Evolutionary conservation across 2,888 invertebrate species (phyloP).

Genomic region (Plagodis dolabraria): DNA sequence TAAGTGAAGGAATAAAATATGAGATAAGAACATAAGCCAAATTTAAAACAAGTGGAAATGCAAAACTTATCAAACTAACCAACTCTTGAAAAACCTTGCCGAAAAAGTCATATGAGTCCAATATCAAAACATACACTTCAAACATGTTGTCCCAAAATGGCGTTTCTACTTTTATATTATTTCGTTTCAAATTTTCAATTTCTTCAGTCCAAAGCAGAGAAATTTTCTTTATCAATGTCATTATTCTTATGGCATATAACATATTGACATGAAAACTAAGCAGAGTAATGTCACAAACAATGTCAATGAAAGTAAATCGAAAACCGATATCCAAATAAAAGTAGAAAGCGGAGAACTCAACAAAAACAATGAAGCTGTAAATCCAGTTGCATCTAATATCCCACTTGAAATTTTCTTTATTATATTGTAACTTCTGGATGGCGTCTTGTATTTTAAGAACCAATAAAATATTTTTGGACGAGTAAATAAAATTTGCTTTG

Average conservation of each 20-base stretch:
- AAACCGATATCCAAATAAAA: not conserved
- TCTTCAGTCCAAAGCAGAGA: constrained; percentile 7
- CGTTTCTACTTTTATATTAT: not conserved
- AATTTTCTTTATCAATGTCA: constrained; percentile 1
- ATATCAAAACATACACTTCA: constrained; percentile 10
- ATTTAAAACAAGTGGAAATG: too few species aligned
- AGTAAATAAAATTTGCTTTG: not conserved
- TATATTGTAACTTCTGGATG: not conserved
- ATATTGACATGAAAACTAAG: constrained; percentile 9
- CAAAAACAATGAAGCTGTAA: not conserved
- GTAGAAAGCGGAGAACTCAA: constrained; percentile 4
- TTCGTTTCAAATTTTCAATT: constrained; percentile 5
- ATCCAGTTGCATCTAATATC: constrained; percentile 10
- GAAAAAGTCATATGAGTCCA: constrained; percentile 15
- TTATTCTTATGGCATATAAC: constrained; percentile 16
- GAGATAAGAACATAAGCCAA: too few species aligned
- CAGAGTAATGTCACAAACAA: not conserved
- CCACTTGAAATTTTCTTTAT: not conserved
- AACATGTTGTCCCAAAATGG: constrained; percentile 21
- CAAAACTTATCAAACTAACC: not conserved
- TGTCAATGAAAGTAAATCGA: not conserved
- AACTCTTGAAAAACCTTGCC: constrained; percentile 17
- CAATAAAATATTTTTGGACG: constrained; percentile 8
- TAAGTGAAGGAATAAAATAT: not conserved
- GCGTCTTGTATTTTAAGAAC: constrained; percentile 15